These are phyloP conservation scores for Loripinus fragilis DNA, from an alignment of 2,888 invertebrate genomes.

Conservation along the genomic window DNA sequence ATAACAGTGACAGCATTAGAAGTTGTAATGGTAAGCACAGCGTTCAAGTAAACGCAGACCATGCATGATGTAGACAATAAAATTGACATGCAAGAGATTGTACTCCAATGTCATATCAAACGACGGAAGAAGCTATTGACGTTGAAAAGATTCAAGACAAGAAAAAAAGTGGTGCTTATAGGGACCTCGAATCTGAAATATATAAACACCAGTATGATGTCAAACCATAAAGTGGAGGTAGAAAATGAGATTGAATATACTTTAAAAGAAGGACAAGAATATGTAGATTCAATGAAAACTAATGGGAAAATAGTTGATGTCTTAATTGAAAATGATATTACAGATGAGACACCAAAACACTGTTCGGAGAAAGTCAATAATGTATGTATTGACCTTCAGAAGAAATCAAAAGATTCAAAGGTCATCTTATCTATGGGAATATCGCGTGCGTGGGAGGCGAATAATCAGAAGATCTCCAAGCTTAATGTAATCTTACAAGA, in stretches of 20 bases:
- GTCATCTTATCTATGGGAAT: background rate
- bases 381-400: background rate
- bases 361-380: background rate
- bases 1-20: too few relatives aligned
- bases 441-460: background rate
- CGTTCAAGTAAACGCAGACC: too few relatives aligned
- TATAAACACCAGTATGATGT: background rate
- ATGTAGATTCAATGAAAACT: background rate
- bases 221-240: background rate
- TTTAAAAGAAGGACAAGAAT: background rate
- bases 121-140: too few relatives aligned
- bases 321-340: background rate
- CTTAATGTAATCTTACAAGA: background rate
- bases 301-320: background rate
- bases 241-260: background rate
- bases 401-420: background rate
- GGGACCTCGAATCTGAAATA: background rate
- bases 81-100: too few relatives aligned
- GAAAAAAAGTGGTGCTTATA: background rate
- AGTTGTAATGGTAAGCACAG: too few relatives aligned
- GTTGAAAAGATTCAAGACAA: too few relatives aligned
- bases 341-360: background rate
- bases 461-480: background rate
- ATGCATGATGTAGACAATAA: too few relatives aligned
- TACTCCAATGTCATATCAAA: too few relatives aligned